phyloP scores from a whole-genome alignment of 2,888 invertebrate genomes.

The Omphaloscelis lunosa region DNA sequence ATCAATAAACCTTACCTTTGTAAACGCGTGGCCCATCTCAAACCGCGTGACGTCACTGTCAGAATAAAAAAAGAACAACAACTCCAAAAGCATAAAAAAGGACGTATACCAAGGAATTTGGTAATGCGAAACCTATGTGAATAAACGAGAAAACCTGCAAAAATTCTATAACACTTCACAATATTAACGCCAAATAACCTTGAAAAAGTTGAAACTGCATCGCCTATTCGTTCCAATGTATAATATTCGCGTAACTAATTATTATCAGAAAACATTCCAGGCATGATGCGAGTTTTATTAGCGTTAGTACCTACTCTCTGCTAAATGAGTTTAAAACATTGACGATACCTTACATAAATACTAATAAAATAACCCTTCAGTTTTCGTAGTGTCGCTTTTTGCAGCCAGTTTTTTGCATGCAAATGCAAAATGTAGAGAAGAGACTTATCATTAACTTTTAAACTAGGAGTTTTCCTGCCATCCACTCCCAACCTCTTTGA shows the following conservation, averaged over 20 bases:
- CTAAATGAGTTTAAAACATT: slow-evolving; percentile 20
- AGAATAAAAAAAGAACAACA: neutral
- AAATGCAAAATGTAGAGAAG: slow-evolving; percentile 22
- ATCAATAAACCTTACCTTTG: slow-evolving; percentile 50
- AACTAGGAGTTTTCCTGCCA: slow-evolving; percentile 18
- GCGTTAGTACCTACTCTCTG: slow-evolving; percentile 2
- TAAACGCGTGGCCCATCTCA: slow-evolving; percentile 23
- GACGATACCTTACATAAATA: slow-evolving; percentile 15
- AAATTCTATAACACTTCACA: neutral
- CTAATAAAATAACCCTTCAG: slow-evolving; percentile 16
- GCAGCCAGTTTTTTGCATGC: slow-evolving; percentile 23
- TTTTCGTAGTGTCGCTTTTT: slow-evolving; percentile 26
- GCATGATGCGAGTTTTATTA: slow-evolving; percentile 22
- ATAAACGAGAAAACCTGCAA: neutral
- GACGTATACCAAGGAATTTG: neutral
- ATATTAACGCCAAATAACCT: slow-evolving; percentile 20
- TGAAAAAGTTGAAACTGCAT: slow-evolving; percentile 33
- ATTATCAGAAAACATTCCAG: slow-evolving; percentile 52
- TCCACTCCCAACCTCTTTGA: slow-evolving; percentile 26
- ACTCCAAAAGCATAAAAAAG: slow-evolving; percentile 4
- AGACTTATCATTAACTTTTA: slow-evolving; percentile 27
- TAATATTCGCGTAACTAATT: slow-evolving; percentile 55
- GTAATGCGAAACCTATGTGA: neutral
- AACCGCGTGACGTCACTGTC: slow-evolving; percentile 9
- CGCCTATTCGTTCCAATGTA: slow-evolving; percentile 47